Base-by-base conservation (phyloP, 1,140 invertebrate genomes). In the Philaenus spumarius region DNA sequence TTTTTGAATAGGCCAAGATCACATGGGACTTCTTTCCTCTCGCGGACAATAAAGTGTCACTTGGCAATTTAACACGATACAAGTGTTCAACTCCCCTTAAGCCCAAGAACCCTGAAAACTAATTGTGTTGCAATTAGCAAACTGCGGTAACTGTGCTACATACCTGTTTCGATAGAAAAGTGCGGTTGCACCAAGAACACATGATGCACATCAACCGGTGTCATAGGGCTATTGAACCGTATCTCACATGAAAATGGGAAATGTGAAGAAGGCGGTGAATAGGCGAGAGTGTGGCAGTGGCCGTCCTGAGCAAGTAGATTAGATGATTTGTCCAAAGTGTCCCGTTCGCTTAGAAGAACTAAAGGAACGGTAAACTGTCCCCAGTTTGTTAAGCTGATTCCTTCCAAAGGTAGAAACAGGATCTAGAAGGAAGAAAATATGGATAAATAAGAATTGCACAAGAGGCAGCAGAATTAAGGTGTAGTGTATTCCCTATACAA, bases 141-240 rank as follows among this genome's bases (percentile, higher is more conserved):
- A n/a, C n/a, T n/a, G n/a, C n/a, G n/a, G n/a, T n/a, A n/a, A n/a
- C n/a, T n/a, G n/a, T n/a, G n/a, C 35, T 60, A 66, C 67, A 58
- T 56, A 76, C 76, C 76, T 58, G 73, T 72, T 34, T 68, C 64
- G 30, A 74, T 75, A 58, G 75, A 71, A 42, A 77, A 78, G 55
- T 71, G 69, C n/a, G 72, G 73, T 61, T 73, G 72, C 5, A 73
- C 66, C 19, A 72, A 64, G 45, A 78, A 78, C 3, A 77, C 37
- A 52, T 76, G 73, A 23, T 75, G 71, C 9, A 75, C 66, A 15
- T 68, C 67, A 14, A 71, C 54, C 20, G 59, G 62, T 2, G 68
- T 62, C 37, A 65, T 54, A 3, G 69, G 55, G 14, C 64, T 62
- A 7, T 68, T 65, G 60, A 77, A 74, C 47, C 74, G 69, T 35